A percentile compares a stretch with the other conserved stretches of the same genome.
phyloP scores from a whole-genome alignment of 2,113 vertebrate species.

The Nettapus auritus region DNA sequence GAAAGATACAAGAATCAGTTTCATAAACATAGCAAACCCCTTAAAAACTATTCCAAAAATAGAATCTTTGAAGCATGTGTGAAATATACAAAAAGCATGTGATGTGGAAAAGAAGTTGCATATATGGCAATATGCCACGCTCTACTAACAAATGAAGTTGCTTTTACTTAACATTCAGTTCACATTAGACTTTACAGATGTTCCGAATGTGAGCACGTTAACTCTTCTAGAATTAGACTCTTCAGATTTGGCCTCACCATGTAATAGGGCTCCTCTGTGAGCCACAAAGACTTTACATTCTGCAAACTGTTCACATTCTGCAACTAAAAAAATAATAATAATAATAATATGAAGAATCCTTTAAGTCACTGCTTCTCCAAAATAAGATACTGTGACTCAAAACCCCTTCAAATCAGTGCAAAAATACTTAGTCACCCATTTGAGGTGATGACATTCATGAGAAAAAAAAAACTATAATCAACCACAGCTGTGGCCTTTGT shows the following conservation, averaged over 20 bases:
- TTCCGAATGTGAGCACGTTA: background rate
- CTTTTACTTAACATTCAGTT: background rate
- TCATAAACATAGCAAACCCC: background rate
- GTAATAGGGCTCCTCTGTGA: background rate
- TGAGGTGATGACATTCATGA: background rate
- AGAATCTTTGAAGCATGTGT: background rate
- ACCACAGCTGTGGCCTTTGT: background rate
- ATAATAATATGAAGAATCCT: background rate
- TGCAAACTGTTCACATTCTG: background rate
- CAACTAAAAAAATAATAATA: background rate
- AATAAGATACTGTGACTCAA: background rate
- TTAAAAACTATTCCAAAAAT: conserved; percentile 11
- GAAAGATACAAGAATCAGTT: background rate
- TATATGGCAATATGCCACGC: background rate
- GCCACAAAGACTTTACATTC: background rate
- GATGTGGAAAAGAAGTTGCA: conserved; percentile 1
- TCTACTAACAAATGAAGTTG: conserved; percentile 2
- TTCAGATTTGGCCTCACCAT: background rate
- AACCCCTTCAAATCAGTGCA: background rate
- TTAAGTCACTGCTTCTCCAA: background rate
- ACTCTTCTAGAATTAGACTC: background rate
- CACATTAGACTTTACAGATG: background rate
- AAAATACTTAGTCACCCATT: background rate
- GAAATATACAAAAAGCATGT: background rate
- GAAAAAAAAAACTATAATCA: background rate